Evolutionary conservation across 2,113 vertebrate species (phyloP).

Genomic region (Laticauda colubrina): DNA sequence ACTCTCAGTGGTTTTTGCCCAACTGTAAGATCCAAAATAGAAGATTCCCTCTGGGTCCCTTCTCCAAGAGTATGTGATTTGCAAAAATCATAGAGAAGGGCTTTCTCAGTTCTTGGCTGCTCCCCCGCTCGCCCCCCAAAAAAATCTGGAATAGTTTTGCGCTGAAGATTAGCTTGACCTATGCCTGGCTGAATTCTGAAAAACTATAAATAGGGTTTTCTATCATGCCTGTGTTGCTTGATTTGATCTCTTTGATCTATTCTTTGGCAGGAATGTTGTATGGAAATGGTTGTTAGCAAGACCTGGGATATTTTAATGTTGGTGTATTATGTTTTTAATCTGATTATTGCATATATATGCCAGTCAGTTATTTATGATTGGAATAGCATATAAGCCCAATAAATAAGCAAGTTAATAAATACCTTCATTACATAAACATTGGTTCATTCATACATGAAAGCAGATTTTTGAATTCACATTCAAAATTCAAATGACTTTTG

Average conservation of each 20-base stretch:
- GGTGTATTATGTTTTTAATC: background rate
- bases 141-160: background rate
- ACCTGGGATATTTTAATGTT: background rate
- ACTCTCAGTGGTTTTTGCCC: background rate
- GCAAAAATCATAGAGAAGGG: background rate
- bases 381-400: background rate
- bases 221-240: background rate
- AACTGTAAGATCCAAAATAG: background rate
- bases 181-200: background rate
- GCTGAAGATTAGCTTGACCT: background rate
- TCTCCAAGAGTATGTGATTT: background rate
- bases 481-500: background rate
- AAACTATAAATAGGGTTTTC: background rate
- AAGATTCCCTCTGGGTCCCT: background rate
- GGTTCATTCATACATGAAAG: background rate
- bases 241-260: background rate
- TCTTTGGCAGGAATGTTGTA: background rate
- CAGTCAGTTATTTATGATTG: background rate
- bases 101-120: background rate
- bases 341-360: background rate
- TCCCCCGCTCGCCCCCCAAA: background rate
- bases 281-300: background rate
- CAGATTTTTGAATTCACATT: background rate
- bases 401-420: background rate
- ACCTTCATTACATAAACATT: background rate